Conservation (phyloP, 2,797 vertebrate species). For the Clarias platycephalus region DNA sequence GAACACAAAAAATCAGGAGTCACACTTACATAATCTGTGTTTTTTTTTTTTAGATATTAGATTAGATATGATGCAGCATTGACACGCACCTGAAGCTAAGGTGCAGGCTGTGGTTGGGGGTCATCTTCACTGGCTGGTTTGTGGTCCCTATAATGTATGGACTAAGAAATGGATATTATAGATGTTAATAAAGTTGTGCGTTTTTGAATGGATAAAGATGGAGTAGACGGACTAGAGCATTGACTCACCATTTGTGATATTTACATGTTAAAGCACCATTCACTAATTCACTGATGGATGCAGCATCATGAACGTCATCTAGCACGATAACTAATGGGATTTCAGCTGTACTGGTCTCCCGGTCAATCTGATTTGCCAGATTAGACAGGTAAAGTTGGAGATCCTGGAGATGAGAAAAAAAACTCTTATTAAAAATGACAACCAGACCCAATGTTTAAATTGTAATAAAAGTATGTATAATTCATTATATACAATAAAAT, state of each 20-base stretch:
- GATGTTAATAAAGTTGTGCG: not conserved
- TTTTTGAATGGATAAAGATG: not conserved
- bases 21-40: not conserved
- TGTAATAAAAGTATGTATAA: not conserved
- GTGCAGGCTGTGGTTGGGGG: conserved; percentile 91
- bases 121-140: conserved; percentile 98
- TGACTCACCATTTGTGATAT: conserved; percentile 96
- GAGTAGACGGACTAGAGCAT: not conserved
- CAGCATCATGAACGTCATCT: conserved; percentile 89
- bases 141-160: conserved; percentile 97
- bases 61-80: not conserved
- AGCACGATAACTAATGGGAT: conserved; percentile 90
- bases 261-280: conserved; percentile 98
- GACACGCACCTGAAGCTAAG: conserved; percentile 90
- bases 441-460: not conserved
- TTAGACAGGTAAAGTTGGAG: conserved; percentile 95
- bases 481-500: too few relatives aligned
- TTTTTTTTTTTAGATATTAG: not conserved
- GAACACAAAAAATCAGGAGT: not conserved
- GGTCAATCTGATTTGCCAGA: conserved; percentile 94
- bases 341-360: conserved; percentile 84
- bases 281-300: conserved; percentile 92
- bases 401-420: conserved; percentile 74
- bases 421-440: not conserved
- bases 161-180: conserved; percentile 64